A percentile compares a stretch with the other conserved stretches of the same genome.
phyloP scores from a whole-genome alignment of 2,113 vertebrate genomes.

The Mesocricetus auratus region DNA sequence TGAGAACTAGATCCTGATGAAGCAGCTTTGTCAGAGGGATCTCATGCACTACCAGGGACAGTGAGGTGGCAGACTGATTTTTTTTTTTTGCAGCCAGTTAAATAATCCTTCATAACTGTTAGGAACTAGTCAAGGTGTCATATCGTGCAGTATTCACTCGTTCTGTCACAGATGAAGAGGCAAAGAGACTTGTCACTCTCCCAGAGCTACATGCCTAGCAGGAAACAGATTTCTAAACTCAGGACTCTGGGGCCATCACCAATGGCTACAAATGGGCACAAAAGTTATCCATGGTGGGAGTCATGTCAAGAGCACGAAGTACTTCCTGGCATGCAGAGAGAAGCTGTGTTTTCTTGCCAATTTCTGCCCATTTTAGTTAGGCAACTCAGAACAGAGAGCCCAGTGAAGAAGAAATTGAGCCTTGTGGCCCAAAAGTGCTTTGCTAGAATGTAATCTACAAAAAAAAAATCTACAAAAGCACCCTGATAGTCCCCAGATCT shows the following conservation, averaged over 20 bases:
- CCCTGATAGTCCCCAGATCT: too few species aligned
- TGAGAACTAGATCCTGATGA: neutral
- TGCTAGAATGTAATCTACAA: slow-evolving; percentile 73
- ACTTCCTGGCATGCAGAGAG: neutral
- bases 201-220: neutral
- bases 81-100: neutral
- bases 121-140: neutral
- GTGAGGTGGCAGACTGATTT: neutral
- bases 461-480: too few species aligned
- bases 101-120: neutral
- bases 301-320: neutral
- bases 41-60: too few species aligned
- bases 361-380: neutral
- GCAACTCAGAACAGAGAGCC: neutral
- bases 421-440: slow-evolving; percentile 56
- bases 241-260: neutral
- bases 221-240: neutral
- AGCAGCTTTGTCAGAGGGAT: neutral
- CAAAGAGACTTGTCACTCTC: neutral
- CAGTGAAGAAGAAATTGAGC: neutral
- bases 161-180: neutral
- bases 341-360: neutral
- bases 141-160: neutral
- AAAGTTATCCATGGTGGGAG: neutral
- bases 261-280: neutral